Evolutionary conservation across 2,888 invertebrate genomes (phyloP), one percentile per base, ranked within the genome.

Genomic region (Epistrophe grossulariae): DNA sequence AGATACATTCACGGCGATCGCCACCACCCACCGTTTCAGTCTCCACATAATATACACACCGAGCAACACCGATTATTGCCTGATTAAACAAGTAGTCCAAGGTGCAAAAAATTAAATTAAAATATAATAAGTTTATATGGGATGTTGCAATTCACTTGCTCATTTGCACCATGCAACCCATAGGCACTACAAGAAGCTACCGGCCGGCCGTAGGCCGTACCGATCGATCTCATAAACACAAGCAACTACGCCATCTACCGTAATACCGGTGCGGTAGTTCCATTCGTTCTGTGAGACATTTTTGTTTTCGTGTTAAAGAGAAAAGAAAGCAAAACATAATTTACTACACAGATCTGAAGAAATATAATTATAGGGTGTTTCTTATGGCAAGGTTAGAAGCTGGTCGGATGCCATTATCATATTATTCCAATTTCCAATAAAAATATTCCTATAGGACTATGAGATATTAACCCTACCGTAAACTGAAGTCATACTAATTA

Each of bases 61-160:
- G 78, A 57, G 38, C 19, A 55, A 66, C 35, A 43, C 48, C 70
- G 62, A 82, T 28, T 45, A 68, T 70, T 70, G 79, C 45, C 79
- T 74, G 85, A 79, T 79, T 87, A 87, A 74, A 74, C 73, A 87
- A 66, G 73, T 87, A 79, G 85, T 74, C 85, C 85, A 87, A 87
- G 85, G 85, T 83, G 74, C 64, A 74, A 79, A 70, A 82, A 85
- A 78, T 82, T 66, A 78, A 85, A 77, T 73, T 81, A 81, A 77
- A 72, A 71, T 66, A 24, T 52, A 64, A 81, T 78, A 57, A 57
- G 68, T 82, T 64, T 31, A 76, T 85, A 68, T 78, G 79, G 48
- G 71, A 82, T 66, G 79, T 40, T 78, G 73, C 77, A 81, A 81
- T 84, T 40, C 82, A 72, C 64, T 72, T 73, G 79, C 55, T 71